Percentiles rank a stretch among this genome's conserved stretches.
Evolutionary conservation across 1,140 invertebrate genomes (phyloP).

Genomic region (Bilobella aurantiaca): DNA sequence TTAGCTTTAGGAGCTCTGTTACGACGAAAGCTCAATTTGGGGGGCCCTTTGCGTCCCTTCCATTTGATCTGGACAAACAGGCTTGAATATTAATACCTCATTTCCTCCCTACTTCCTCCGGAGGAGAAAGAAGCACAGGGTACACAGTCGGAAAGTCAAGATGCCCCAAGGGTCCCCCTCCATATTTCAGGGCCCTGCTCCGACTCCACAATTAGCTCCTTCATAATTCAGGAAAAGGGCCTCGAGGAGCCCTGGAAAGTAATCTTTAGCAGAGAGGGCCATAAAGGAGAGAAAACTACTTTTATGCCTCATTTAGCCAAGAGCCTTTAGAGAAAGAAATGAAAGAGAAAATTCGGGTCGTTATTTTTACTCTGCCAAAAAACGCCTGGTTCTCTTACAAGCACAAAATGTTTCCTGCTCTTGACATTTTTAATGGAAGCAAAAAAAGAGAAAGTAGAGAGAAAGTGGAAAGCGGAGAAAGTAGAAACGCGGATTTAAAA

Average conservation of each 20-base stretch:
- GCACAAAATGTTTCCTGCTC: neutral
- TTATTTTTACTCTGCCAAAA: no score
- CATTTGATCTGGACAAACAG: neutral
- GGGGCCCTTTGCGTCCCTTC: no score
- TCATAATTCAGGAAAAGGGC: neutral
- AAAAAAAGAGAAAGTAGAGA: neutral
- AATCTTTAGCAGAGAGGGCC: neutral
- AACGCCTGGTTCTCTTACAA: no score
- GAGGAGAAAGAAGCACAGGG: no score
- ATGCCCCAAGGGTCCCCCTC: no score
- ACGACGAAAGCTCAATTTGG: no score
- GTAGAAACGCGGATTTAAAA: no score
- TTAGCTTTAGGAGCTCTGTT: neutral
- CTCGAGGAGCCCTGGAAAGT: neutral
- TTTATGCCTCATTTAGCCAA: neutral
- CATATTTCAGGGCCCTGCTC: no score
- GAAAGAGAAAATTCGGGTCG: neutral
- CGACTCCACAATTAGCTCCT: neutral
- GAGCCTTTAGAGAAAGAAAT: neutral
- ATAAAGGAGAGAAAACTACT: neutral
- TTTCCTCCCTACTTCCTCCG: neutral
- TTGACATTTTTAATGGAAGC: neutral
- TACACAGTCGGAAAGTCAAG: no score
- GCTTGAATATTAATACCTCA: neutral
- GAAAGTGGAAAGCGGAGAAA: no score